Percentiles rank a stretch among this genome's conserved stretches.
Evolutionary conservation across 2,888 invertebrate species (phyloP).

Genomic region (Euplexia lucipara): DNA sequence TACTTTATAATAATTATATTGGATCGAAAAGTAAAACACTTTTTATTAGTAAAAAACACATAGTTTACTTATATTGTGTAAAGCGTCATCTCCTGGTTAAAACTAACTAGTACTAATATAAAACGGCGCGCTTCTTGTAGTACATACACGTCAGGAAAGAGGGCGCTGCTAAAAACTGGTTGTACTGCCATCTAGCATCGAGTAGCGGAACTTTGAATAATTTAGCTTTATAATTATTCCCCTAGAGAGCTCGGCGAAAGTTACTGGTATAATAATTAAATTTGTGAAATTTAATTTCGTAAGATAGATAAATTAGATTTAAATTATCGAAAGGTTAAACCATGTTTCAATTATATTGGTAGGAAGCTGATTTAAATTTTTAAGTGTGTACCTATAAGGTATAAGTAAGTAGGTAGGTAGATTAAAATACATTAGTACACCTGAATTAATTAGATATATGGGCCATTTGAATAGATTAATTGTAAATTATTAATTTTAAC

Average conservation of each 20-base stretch:
- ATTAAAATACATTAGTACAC: not conserved
- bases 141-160: not conserved
- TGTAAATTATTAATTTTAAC: not conserved
- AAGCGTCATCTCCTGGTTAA: slow-evolving; percentile 25
- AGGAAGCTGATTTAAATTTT: too few relatives aligned
- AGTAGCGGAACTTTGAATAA: slow-evolving; percentile 39
- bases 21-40: too few relatives aligned
- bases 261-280: too few relatives aligned
- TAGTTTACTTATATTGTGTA: too few relatives aligned
- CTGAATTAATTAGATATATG: not conserved
- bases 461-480: not conserved
- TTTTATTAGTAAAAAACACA: not conserved
- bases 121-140: accelerated
- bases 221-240: not conserved
- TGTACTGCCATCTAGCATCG: slow-evolving; percentile 57
- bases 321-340: not conserved
- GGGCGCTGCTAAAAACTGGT: not conserved
- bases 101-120: not conserved
- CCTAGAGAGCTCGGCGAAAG: slow-evolving; percentile 43
- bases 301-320: too few relatives aligned
- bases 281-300: too few relatives aligned
- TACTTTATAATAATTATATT: not conserved
- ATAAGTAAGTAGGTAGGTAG: too few relatives aligned
- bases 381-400: too few relatives aligned
- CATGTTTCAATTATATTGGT: not conserved